Conservation (phyloP, 1,140 invertebrate species). For the Cyrtorhinus lividipennis region DNA sequence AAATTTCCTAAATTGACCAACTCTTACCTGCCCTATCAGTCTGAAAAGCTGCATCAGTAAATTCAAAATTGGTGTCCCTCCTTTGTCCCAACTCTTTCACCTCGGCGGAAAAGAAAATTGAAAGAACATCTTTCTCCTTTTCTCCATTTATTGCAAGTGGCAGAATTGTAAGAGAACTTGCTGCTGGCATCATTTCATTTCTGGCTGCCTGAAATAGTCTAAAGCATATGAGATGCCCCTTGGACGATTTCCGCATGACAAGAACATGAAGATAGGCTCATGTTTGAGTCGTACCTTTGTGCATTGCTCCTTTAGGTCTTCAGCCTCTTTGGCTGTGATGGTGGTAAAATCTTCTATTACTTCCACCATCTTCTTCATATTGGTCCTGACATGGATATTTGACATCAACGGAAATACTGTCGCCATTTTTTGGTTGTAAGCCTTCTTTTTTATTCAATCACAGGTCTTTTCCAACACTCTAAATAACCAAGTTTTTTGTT, state of each 20-base stretch:
- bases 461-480: too few relatives aligned
- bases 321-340: neutral
- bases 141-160: neutral
- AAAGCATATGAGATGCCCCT: neutral
- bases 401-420: too few relatives aligned
- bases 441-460: too few relatives aligned
- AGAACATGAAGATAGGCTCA: too few relatives aligned
- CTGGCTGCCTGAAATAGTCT: neutral
- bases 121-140: neutral
- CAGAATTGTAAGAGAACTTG: neutral
- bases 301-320: neutral
- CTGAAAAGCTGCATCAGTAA: neutral
- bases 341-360: neutral
- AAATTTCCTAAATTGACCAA: too few relatives aligned
- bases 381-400: too few relatives aligned
- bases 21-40: neutral
- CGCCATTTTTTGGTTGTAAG: too few relatives aligned
- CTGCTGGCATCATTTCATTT: neutral
- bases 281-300: neutral
- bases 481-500: too few relatives aligned
- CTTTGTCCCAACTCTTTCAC: neutral
- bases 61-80: neutral
- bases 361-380: neutral
- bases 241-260: neutral
- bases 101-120: neutral